Evolutionary conservation across 2,888 invertebrate genomes (phyloP), one percentile per base, ranked within the genome.

Genomic region (Drosophila macrothrix): DNA sequence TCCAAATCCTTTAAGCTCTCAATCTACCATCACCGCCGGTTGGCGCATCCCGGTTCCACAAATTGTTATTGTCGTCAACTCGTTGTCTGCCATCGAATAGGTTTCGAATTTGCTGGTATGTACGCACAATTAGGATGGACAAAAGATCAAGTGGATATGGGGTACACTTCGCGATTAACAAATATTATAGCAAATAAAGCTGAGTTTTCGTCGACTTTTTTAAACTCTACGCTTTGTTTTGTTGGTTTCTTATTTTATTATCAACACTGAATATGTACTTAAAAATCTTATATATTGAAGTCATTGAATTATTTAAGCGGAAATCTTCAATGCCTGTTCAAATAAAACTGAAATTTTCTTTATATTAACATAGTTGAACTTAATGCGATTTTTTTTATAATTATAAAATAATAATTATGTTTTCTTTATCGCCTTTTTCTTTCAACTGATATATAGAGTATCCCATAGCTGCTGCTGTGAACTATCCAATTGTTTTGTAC

Each of bases 1-100:
- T 77, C 65, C 65, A 72, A 86, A 83, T 83, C 83, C 85, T 83
- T 84, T 81, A 85, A 83, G 67, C 82, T 61, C 67, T 53, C 50
- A 54, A 67, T 55, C 37, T 60, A 50, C 31, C 55, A 49, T 22
- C 25, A 39, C 41, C 29, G 58, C 52, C 56, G 29, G 12, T 25
- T 33, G 50, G 50, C 19, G 25, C 37, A 31, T 29, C 25, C 22
- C n/a, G 12, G 22, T 43, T 39, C 28, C 43, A 70, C 71, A 58
- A 70, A 53, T 63, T 53, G 52, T 31, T 55, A 29, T 60, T 52
- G 55, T 31, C 37, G 31, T 12, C 50, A 16, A n/a, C 49, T 14
- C 41, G 33, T 39, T 70, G 39, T 29, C 25, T 46, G 6, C 52
- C 56, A 46, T 37, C 19, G 19, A 68, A 70, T 67, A 19, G 62